These are phyloP conservation scores for Xanthostigma xanthostigma DNA, from an alignment of 2,888 invertebrate species.

Conservation along the genomic window DNA sequence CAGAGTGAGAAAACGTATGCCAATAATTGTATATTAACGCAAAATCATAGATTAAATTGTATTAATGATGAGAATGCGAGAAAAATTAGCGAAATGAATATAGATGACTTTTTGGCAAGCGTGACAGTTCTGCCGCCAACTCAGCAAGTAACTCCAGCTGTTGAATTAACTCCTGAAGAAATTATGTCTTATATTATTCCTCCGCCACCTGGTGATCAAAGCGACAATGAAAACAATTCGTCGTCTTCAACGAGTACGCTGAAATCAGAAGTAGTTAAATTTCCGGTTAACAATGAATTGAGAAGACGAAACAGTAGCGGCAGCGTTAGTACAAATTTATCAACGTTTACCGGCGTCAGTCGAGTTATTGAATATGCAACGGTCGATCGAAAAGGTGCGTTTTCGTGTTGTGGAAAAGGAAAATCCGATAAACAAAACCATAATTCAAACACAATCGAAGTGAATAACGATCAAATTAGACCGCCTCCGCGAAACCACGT, in stretches of 20 bases:
- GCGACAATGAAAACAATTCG: constrained; percentile 7
- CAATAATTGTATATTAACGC: neutral
- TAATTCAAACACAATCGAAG: constrained; percentile 28
- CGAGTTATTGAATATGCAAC: constrained; percentile 55
- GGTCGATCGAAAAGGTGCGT: constrained; percentile 54
- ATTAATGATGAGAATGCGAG: constrained; percentile 11
- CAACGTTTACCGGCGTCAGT: constrained; percentile 27
- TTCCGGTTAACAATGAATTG: neutral
- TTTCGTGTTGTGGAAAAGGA: constrained; percentile 53
- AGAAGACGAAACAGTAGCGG: constrained; percentile 35
- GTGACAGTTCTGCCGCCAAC: constrained; percentile 71
- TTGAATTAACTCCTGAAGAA: constrained; percentile 67
- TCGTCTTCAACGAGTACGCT: constrained; percentile 3
- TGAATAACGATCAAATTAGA: constrained; percentile 34
- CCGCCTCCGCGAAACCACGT: constrained; percentile 46
- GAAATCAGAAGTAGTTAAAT: constrained; percentile 2
- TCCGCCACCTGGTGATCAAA: constrained; percentile 43
- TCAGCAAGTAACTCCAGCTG: constrained; percentile 54
- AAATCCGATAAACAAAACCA: constrained; percentile 36
- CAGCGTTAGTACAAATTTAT: constrained; percentile 37
- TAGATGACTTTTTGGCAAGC: constrained; percentile 72
- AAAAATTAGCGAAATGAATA: constrained; percentile 38
- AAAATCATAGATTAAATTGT: neutral
- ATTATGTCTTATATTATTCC: constrained; percentile 76
- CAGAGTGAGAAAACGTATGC: constrained; percentile 10